These are phyloP conservation scores for Spilosoma lubricipeda DNA, from an alignment of 2,888 invertebrate genomes.

Conservation along the genomic window DNA sequence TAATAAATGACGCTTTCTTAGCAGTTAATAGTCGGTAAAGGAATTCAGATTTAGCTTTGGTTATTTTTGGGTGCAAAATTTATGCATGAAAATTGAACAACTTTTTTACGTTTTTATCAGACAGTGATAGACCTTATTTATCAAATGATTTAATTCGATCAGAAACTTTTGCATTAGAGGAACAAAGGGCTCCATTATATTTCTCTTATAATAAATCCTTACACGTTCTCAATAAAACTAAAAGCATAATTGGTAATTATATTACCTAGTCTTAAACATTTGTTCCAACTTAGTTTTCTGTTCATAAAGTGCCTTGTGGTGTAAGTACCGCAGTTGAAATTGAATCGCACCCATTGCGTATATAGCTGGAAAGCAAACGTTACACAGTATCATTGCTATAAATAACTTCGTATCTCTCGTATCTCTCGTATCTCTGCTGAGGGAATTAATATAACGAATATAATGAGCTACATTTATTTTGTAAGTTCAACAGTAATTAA, in stretches of 20 bases:
- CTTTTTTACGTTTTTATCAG: no score
- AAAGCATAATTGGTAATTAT: background rate
- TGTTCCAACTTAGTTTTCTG: conserved; percentile 19
- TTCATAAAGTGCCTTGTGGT: background rate
- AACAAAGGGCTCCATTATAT: no score
- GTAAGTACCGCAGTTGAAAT: conserved; percentile 30
- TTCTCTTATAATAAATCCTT: no score
- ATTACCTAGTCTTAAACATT: background rate
- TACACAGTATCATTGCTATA: conserved; percentile 29
- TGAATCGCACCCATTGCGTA: conserved; percentile 37
- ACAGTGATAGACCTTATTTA: background rate
- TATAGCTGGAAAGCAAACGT: conserved; percentile 27
- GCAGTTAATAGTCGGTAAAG: no score
- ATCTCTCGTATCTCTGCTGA: conserved; percentile 1
- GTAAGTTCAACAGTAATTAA: background rate
- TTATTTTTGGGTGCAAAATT: no score
- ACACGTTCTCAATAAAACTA: background rate
- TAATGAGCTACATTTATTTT: background rate
- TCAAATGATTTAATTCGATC: background rate
- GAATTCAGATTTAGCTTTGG: no score
- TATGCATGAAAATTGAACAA: no score
- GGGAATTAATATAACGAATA: conserved; percentile 1
- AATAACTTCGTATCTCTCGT: conserved; percentile 49
- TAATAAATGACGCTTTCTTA: no score
- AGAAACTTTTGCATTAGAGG: background rate